phyloP scores from a whole-genome alignment of 2,113 vertebrate genomes.

The Stercorarius parasiticus region DNA sequence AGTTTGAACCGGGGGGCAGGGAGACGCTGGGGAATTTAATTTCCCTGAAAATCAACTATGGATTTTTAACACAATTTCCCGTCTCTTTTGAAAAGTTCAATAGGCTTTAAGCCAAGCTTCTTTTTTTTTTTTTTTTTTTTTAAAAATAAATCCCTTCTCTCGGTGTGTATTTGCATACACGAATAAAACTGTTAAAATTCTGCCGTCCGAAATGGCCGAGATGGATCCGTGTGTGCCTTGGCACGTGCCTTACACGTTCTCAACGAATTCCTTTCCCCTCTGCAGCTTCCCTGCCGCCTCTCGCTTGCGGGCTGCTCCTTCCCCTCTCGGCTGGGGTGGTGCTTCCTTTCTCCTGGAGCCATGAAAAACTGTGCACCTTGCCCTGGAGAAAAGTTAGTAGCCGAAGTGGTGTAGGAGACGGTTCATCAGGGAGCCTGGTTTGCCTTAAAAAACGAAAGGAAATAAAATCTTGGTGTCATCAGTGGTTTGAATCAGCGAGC shows the following conservation, averaged over 20 bases:
- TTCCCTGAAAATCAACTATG: not conserved
- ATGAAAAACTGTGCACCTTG: not conserved
- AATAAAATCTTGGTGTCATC: not conserved
- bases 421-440: not conserved
- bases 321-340: not conserved
- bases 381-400: not conserved
- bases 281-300: not conserved
- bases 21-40: not conserved
- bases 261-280: not conserved
- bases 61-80: not conserved
- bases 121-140: no score
- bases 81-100: not conserved
- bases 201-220: not conserved
- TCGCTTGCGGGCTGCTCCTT: rapidly evolving
- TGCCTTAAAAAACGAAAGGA: not conserved
- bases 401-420: not conserved
- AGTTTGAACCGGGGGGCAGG: not conserved
- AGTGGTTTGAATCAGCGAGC: not conserved
- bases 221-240: not conserved
- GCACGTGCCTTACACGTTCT: not conserved
- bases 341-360: not conserved
- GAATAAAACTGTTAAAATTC: not conserved
- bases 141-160: not conserved
- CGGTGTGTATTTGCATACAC: not conserved
- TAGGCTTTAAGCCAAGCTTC: not conserved